Evolutionary conservation across 2,113 vertebrate genomes (phyloP).

Genomic region (Gambusia holbrooki): DNA sequence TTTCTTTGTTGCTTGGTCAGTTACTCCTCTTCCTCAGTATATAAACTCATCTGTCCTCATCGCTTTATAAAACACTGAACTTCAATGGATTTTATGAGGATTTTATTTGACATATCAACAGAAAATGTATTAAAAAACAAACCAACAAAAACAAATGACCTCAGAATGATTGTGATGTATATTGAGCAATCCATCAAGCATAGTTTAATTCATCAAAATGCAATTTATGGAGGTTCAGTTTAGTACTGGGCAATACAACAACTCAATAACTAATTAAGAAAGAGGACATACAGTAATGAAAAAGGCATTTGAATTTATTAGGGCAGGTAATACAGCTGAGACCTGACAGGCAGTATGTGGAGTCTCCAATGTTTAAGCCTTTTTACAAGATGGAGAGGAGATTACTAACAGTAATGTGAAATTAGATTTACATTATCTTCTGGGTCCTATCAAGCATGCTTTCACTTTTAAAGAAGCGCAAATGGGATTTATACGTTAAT

Average conservation of each 20-base stretch:
- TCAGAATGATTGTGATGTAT: neutral
- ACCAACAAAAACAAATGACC: neutral
- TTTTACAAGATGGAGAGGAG: too few species aligned
- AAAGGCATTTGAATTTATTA: too few species aligned
- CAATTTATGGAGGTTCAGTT: neutral
- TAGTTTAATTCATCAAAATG: neutral
- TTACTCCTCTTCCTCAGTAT: too few species aligned
- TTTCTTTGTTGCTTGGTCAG: too few species aligned
- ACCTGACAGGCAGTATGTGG: too few species aligned
- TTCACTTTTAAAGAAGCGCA: too few species aligned
- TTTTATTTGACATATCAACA: neutral
- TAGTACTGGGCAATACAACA: neutral
- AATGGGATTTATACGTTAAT: neutral
- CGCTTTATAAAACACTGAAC: too few species aligned
- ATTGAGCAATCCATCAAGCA: neutral
- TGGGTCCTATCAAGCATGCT: neutral
- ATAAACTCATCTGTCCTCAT: too few species aligned
- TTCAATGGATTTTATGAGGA: too few species aligned
- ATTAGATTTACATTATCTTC: neutral
- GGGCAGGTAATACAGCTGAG: too few species aligned
- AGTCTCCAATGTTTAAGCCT: too few species aligned
- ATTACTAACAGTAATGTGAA: too few species aligned
- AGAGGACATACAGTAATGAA: neutral
- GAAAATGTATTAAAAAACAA: neutral
- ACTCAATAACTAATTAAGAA: neutral